A percentile compares a stretch with the other conserved stretches of the same genome.
phyloP scores from a whole-genome alignment of 2,888 invertebrate species.

The Nineta flava region DNA sequence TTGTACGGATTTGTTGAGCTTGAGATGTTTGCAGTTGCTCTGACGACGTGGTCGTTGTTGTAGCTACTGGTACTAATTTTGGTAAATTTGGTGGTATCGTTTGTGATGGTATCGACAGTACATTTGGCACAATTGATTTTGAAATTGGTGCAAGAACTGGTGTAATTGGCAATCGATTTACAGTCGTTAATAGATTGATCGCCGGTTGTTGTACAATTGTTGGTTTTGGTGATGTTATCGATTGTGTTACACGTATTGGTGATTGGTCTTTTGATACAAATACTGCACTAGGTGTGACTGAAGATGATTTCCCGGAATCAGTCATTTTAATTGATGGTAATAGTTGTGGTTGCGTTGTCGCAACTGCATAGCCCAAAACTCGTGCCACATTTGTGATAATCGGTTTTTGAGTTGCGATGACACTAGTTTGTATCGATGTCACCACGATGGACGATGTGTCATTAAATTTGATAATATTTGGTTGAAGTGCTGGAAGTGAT shows the following conservation, averaged over 20 bases:
- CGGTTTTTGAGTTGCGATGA: not conserved
- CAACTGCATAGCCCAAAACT: not conserved
- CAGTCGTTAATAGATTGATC: conserved; percentile 22
- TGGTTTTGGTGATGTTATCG: conserved; percentile 6
- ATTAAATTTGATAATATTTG: conserved; percentile 6
- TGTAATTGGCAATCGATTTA: conserved; percentile 39
- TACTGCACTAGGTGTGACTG: conserved; percentile 7
- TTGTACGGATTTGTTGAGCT: conserved; percentile 15
- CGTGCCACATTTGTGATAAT: not conserved
- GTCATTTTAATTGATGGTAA: not conserved
- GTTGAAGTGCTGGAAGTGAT: not conserved
- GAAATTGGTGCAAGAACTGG: conserved; percentile 38
- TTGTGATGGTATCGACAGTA: conserved; percentile 25
- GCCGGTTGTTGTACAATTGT: conserved; percentile 19
- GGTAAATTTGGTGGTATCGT: conserved; percentile 18
- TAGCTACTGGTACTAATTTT: conserved; percentile 16
- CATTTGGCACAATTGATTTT: conserved; percentile 35
- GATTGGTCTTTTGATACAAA: conserved; percentile 8
- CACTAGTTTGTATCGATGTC: conserved; percentile 10
- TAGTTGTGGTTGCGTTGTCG: not conserved
- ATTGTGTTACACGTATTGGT: not conserved
- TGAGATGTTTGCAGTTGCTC: not conserved
- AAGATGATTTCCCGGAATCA: conserved; percentile 6
- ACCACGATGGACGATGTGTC: conserved; percentile 10
- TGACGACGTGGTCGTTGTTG: conserved; percentile 10